A percentile compares a stretch with the other conserved stretches of the same genome.
Conservation (phyloP, 92 coral and sea anemone species). For the Palythoa grandis region DNA sequence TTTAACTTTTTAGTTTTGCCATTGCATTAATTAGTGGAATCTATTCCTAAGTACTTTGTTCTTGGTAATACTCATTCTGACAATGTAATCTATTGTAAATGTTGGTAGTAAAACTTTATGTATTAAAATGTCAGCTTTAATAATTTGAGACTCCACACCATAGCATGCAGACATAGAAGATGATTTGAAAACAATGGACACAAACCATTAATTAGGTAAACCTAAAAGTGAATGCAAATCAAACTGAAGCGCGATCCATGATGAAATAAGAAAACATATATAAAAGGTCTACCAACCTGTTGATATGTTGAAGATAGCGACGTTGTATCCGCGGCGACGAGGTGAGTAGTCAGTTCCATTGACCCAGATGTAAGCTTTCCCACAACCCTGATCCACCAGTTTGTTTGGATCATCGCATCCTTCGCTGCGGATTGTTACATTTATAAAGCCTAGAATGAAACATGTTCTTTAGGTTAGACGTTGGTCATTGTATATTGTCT, state of each 20-base stretch:
- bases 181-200: too few species aligned
- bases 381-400: not conserved
- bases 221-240: too few species aligned
- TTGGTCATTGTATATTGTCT: not conserved
- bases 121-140: too few species aligned
- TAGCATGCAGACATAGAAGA: too few species aligned
- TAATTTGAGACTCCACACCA: too few species aligned
- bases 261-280: not conserved
- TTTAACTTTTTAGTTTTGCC: too few species aligned
- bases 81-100: too few species aligned
- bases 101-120: too few species aligned
- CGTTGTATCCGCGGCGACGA: conserved; percentile 20
- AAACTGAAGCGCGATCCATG: too few species aligned
- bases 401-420: conserved; percentile 12
- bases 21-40: too few species aligned
- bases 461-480: not conserved
- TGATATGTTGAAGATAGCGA: conserved; percentile 17
- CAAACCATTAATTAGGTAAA: not conserved
- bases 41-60: too few species aligned
- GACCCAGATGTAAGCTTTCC: conserved; percentile 30
- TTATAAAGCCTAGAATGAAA: conserved; percentile 4
- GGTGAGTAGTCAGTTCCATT: conserved; percentile 30
- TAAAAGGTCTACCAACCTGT: conserved; percentile 19
- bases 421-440: conserved; percentile 41
- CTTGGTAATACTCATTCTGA: too few species aligned